Conservation (phyloP, 2,888 invertebrate genomes). For the Diaphora mendica region DNA sequence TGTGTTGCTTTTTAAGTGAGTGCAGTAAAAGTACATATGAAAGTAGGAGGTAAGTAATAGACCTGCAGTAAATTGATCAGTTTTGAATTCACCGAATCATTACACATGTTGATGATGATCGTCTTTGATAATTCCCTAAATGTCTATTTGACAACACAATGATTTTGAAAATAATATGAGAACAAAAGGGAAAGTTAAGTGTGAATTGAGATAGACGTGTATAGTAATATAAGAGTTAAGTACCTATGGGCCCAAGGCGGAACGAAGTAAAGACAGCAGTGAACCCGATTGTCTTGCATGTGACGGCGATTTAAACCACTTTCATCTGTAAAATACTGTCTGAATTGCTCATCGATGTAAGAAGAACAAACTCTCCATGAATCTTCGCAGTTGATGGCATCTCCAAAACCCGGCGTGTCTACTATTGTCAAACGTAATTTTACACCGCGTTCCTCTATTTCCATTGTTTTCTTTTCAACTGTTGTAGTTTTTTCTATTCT, state of each 20-base stretch:
- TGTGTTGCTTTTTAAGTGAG: constrained; percentile 18
- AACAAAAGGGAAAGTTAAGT: constrained; percentile 45
- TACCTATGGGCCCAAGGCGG: constrained; percentile 98
- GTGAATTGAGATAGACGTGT: constrained; percentile 27
- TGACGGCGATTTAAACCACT: constrained; percentile 97
- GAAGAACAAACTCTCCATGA: constrained; percentile 97
- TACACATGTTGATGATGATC: constrained; percentile 49
- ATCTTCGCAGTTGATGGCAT: constrained; percentile 96
- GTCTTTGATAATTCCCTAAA: constrained; percentile 33
- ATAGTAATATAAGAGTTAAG: constrained; percentile 47
- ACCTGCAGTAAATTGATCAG: constrained; percentile 45
- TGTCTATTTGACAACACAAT: constrained; percentile 45
- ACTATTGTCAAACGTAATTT: constrained; percentile 96
- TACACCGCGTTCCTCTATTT: constrained; percentile 97
- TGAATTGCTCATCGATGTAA: constrained; percentile 96
- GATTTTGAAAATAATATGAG: constrained; percentile 29
- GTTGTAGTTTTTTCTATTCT: constrained; percentile 90
- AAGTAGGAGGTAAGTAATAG: constrained; percentile 21
- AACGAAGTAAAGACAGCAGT: constrained; percentile 98
- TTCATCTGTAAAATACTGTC: constrained; percentile 95
- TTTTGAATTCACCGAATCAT: constrained; percentile 57
- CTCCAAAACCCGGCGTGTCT: constrained; percentile 98
- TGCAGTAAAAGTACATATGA: constrained; percentile 6
- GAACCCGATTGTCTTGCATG: constrained; percentile 98
- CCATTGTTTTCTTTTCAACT: constrained; percentile 94